phyloP scores from a whole-genome alignment of 1,140 invertebrate species.

The Drosophila virilis region DNA sequence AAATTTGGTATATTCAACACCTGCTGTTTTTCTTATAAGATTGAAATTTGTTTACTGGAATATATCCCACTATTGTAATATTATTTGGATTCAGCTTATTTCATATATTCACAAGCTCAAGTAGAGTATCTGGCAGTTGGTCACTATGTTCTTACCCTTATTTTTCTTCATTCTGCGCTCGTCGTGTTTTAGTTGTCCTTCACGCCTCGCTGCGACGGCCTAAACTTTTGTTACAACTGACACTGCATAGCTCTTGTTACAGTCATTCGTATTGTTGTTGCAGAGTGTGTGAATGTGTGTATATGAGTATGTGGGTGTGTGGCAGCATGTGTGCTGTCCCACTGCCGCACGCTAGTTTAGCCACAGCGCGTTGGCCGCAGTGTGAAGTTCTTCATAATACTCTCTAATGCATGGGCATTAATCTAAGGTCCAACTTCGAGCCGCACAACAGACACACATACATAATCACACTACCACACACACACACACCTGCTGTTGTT shows the following conservation, averaged over 20 bases:
- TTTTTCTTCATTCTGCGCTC: slow-evolving; percentile 33
- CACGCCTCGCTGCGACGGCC: slow-evolving; percentile 50
- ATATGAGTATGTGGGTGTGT: slow-evolving; percentile 9
- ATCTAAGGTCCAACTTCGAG: slow-evolving; percentile 56
- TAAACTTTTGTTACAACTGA: slow-evolving; percentile 58
- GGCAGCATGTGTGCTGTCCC: not conserved
- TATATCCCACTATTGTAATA: no score
- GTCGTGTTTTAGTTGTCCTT: slow-evolving; percentile 31
- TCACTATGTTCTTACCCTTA: not conserved
- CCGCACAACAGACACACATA: slow-evolving; percentile 1
- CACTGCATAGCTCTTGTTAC: slow-evolving; percentile 9
- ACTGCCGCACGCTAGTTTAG: not conserved
- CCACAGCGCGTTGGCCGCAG: slow-evolving; percentile 33
- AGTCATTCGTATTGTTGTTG: slow-evolving; percentile 1
- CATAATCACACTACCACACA: not conserved
- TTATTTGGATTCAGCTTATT: no score
- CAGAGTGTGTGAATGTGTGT: slow-evolving; percentile 4
- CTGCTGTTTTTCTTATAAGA: no score
- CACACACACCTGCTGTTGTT: slow-evolving; percentile 9
- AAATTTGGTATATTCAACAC: no score
- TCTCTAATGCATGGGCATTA: slow-evolving; percentile 73
- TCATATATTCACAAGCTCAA: no score
- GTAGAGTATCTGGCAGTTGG: not conserved
- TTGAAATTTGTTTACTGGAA: no score
- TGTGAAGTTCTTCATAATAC: slow-evolving; percentile 38